Evolutionary conservation across 2,797 vertebrate genomes (phyloP), one percentile per base, ranked within the genome.

Genomic region (Labeo calbasu): DNA sequence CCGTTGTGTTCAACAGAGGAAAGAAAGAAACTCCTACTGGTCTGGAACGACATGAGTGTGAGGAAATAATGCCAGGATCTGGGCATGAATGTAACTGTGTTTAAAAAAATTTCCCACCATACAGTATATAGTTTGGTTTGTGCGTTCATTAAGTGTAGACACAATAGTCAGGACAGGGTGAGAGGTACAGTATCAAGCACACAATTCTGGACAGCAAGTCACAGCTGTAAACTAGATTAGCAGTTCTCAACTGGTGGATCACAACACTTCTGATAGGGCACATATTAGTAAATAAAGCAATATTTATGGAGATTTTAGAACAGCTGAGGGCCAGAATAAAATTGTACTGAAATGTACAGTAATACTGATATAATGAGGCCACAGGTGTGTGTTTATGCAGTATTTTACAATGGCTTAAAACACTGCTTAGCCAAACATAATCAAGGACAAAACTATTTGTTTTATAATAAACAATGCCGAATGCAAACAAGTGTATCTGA

Each of bases 111-210:
- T 82, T 9, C 9, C 46, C 36, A 77, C 40, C n/a, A 4, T 32
- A 36, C 32, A 36, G 32, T 36, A 12, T 21, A 63, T 11, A 17
- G 48, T 15, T 53, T 11, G 32, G 71, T 83, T 83, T 83, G 81
- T 69, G 72, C 25, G 5, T 55, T 57, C 3, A 83, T 55, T 23
- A 57, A 77, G 23, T 48, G 15, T 40, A 70, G 19, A 19, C 73
- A 57, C 81, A 83, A 83, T 12, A 77, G 23, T 77, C 82, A 23
- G 63, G 32, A 59, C 50, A 59, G 7, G 50, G 23, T 57, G 8
- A 77, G 51, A 48, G 51, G 48, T 57, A 43, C 40, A 43, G 7
- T 46, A 69, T 55, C 73, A 59, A 77, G 50, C 51, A 77, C 63
- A 83, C 51, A 55, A 70, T 82, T 36, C 46, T 48, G 55, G 21